Evolutionary conservation across 2,113 vertebrate genomes (phyloP).

Genomic region (Gobio gobio): DNA sequence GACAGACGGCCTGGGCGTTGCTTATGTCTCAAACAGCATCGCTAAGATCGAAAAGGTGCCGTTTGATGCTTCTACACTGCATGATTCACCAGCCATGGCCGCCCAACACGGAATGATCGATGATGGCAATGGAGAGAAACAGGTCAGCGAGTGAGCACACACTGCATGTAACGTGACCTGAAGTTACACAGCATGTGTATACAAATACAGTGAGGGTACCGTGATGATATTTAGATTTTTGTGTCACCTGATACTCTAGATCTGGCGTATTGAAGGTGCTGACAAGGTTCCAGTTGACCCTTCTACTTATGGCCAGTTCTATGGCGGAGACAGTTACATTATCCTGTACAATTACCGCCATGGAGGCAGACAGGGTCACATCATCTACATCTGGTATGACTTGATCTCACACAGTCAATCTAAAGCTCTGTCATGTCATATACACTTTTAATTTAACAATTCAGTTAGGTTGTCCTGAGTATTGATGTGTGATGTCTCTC

Average conservation of each 20-base stretch:
- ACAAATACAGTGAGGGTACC: background rate
- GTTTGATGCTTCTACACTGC: constrained; percentile 88
- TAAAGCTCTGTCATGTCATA: background rate
- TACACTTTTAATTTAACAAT: background rate
- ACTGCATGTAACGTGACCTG: background rate
- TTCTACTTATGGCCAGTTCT: constrained; percentile 88
- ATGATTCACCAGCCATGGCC: constrained; percentile 89
- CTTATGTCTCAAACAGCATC: constrained; percentile 88
- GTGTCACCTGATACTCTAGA: constrained; percentile 71
- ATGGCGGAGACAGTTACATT: constrained; percentile 96
- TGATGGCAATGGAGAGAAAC: constrained; percentile 86
- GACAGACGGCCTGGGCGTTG: constrained; percentile 86
- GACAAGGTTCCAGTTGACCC: constrained; percentile 84
- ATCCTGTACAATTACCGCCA: constrained; percentile 90
- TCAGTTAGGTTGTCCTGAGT: background rate
- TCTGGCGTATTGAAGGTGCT: constrained; percentile 93
- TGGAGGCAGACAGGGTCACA: constrained; percentile 84
- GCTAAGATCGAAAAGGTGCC: constrained; percentile 91
- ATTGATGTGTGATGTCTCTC: constrained; percentile 19
- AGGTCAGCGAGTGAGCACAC: constrained; percentile 66
- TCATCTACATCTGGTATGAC: constrained; percentile 96
- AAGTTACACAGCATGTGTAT: background rate
- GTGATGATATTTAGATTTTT: too few relatives aligned
- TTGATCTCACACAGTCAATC: background rate
- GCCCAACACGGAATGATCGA: constrained; percentile 98